These are phyloP conservation scores for Micrasema longulum DNA, from an alignment of 1,140 invertebrate species.

Conservation along the genomic window DNA sequence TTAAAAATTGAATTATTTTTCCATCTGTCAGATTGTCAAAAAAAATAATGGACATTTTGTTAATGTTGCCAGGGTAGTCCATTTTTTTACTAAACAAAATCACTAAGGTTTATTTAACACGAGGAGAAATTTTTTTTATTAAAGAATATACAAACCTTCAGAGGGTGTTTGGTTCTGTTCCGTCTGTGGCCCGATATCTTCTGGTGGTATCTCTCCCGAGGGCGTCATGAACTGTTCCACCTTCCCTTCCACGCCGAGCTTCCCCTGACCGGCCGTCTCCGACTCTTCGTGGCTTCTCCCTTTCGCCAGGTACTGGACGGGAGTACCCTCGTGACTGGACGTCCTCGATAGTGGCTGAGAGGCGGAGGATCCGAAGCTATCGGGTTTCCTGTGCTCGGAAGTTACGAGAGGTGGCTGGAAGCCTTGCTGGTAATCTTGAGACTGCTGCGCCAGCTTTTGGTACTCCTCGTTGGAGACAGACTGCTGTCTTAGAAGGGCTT, in stretches of 20 bases:
- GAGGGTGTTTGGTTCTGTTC: conserved; percentile 1
- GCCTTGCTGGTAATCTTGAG: too few relatives aligned
- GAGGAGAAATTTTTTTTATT: too few relatives aligned
- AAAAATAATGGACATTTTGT: too few relatives aligned
- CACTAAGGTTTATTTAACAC: too few relatives aligned
- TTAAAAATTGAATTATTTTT: too few relatives aligned
- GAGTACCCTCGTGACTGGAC: conserved; percentile 68
- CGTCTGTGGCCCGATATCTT: conserved; percentile 37
- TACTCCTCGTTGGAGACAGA: conserved; percentile 1
- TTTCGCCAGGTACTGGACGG: conserved; percentile 62
- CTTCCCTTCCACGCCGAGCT: conserved; percentile 57
- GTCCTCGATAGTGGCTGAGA: conserved; percentile 48
- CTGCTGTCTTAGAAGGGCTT: not conserved
- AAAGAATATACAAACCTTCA: not conserved
- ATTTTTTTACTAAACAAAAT: too few relatives aligned
- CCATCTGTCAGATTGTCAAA: too few relatives aligned
- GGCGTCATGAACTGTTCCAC: conserved; percentile 51
- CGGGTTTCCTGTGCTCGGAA: conserved; percentile 25
- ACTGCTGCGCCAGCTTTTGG: conserved; percentile 44
- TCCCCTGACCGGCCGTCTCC: conserved; percentile 57
- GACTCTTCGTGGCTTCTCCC: conserved; percentile 57
- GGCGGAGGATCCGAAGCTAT: conserved; percentile 47
- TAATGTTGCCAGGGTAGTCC: too few relatives aligned
- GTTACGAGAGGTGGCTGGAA: too few relatives aligned
- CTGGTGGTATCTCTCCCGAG: conserved; percentile 47